Percentiles rank a stretch among this genome's conserved stretches.
Evolutionary conservation across 2,888 invertebrate species (phyloP).

Genomic region (Metacarcinus magister): DNA sequence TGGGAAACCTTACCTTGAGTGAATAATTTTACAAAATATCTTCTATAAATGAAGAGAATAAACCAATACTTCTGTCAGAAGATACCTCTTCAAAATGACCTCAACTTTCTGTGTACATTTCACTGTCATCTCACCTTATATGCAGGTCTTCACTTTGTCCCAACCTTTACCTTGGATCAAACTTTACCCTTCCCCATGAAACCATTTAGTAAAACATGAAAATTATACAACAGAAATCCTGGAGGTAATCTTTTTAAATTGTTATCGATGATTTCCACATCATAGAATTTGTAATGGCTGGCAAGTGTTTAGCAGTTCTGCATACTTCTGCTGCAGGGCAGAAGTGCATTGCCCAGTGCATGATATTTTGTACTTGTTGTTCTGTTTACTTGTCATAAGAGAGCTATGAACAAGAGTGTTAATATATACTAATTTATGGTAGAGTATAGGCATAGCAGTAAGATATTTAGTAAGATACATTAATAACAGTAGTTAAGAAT

Average conservation of each 20-base stretch:
- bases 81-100: conserved; percentile 1
- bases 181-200: background rate
- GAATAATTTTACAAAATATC: background rate
- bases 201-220: background rate
- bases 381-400: conserved; percentile 51
- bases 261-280: background rate
- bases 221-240: background rate
- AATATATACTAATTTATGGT: background rate
- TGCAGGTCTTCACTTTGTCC: conserved; percentile 27
- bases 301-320: conserved; percentile 37
- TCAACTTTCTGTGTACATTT: background rate
- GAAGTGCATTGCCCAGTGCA: conserved; percentile 51
- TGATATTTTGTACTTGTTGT: conserved; percentile 49
- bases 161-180: background rate
- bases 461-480: background rate
- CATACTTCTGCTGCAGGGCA: conserved; percentile 35
- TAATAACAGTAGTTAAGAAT: conserved; percentile 14
- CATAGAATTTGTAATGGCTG: conserved; percentile 42
- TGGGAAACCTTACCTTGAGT: conserved; percentile 21
- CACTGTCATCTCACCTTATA: background rate
- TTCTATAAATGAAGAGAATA: background rate
- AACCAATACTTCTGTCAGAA: conserved; percentile 2
- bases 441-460: conserved; percentile 35
- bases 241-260: conserved; percentile 42
- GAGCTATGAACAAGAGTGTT: conserved; percentile 46